Percentiles rank a stretch among this genome's conserved stretches.
Evolutionary conservation across 1,140 invertebrate species (phyloP).

Genomic region (Steinernema khuongi): DNA sequence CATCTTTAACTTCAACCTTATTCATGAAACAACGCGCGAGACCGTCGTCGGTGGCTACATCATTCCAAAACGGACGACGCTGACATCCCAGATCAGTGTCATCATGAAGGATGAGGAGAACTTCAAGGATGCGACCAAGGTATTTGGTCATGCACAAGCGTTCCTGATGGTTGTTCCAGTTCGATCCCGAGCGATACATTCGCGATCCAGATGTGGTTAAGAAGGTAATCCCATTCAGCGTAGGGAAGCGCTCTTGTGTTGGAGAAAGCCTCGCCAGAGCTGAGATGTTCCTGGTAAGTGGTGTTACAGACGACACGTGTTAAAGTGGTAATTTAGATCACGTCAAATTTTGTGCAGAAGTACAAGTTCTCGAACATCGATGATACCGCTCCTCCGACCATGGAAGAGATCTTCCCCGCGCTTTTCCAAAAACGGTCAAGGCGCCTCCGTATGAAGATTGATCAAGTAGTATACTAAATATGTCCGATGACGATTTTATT

Average conservation of each 20-base stretch:
- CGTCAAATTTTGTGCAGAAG: not conserved
- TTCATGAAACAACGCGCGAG: not conserved
- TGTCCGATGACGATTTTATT: no score
- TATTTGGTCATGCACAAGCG: not conserved
- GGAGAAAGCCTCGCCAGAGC: constrained; percentile 20
- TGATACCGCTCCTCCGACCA: no score
- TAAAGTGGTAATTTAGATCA: no score
- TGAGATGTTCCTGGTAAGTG: constrained; percentile 29
- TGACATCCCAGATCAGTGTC: not conserved
- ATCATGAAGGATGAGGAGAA: constrained; percentile 11
- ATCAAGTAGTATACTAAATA: no score
- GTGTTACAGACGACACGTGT: no score
- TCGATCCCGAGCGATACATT: constrained; percentile 58
- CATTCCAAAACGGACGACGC: not conserved
- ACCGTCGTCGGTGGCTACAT: not conserved
- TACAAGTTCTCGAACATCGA: not conserved
- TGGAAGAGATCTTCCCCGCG: no score
- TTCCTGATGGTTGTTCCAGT: constrained; percentile 21
- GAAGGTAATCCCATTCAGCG: constrained; percentile 21
- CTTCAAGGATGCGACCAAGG: constrained; percentile 15
- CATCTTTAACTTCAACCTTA: constrained; percentile 21
- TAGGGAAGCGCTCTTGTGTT: constrained; percentile 21
- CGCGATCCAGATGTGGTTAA: constrained; percentile 17
- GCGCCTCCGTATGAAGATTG: no score
- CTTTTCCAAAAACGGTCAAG: no score